Percentiles rank a stretch among this genome's conserved stretches.
Evolutionary conservation across 2,797 vertebrate genomes (phyloP).

Genomic region (Chelon auratus): DNA sequence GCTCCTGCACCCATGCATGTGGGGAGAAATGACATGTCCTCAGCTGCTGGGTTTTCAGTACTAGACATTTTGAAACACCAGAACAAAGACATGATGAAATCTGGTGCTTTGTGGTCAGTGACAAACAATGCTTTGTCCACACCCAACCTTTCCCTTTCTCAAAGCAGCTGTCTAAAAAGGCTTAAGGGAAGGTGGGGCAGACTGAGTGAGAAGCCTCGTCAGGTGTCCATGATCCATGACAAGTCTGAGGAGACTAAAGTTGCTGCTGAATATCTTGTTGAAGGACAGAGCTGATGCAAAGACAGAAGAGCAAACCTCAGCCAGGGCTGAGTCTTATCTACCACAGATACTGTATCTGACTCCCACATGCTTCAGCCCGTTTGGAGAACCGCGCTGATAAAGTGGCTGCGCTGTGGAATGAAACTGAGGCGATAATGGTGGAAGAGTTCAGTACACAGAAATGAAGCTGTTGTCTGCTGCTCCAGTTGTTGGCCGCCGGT

Average conservation of each 20-base stretch:
- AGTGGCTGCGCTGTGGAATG: slow-evolving; percentile 45
- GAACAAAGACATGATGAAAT: background rate
- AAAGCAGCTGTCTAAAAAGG: slow-evolving; percentile 14
- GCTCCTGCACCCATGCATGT: slow-evolving; percentile 51
- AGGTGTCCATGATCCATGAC: slow-evolving; percentile 15
- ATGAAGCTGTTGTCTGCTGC: slow-evolving; percentile 23
- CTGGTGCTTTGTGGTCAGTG: slow-evolving; percentile 18
- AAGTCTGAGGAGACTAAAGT: background rate
- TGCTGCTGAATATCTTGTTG: slow-evolving; percentile 19
- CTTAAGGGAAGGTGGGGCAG: background rate
- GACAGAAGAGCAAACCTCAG: slow-evolving; percentile 36
- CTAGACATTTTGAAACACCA: slow-evolving; percentile 30
- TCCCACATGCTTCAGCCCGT: slow-evolving; percentile 27
- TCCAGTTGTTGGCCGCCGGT: background rate
- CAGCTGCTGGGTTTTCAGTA: slow-evolving; percentile 39
- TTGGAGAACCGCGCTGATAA: slow-evolving; percentile 35
- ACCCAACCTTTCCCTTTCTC: slow-evolving; percentile 4
- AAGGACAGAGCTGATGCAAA: slow-evolving; percentile 17
- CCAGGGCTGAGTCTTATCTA: slow-evolving; percentile 49
- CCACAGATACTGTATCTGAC: slow-evolving; percentile 47
- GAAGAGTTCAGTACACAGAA: slow-evolving; percentile 1
- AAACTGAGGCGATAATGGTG: slow-evolving; percentile 26
- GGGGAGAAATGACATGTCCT: slow-evolving; percentile 39
- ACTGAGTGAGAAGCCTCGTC: background rate
- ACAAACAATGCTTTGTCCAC: slow-evolving; percentile 27